phyloP scores from a whole-genome alignment of 2,888 invertebrate genomes.

The Tetrapedia diversipes region DNA sequence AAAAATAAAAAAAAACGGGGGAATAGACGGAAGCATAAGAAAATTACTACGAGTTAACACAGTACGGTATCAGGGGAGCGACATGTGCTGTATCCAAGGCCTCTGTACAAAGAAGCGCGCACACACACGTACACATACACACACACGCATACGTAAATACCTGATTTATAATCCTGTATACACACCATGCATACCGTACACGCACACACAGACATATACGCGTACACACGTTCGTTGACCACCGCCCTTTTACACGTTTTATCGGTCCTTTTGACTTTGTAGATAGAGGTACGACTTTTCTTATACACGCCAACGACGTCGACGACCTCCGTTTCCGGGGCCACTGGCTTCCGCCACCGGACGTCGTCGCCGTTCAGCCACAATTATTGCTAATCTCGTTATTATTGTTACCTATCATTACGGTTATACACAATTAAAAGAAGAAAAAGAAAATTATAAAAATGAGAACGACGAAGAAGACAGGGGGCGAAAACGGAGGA shows the following conservation, averaged over 20 bases:
- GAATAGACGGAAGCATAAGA: slow-evolving; percentile 4
- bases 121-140: not conserved
- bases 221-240: slow-evolving; percentile 60
- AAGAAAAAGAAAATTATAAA: not conserved
- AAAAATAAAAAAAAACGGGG: not conserved
- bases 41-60: slow-evolving; percentile 42
- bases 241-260: slow-evolving; percentile 74
- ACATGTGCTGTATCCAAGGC: slow-evolving; percentile 49
- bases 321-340: slow-evolving; percentile 28
- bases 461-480: not conserved
- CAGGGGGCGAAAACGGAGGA: not conserved
- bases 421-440: slow-evolving; percentile 36
- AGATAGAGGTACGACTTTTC: slow-evolving; percentile 70
- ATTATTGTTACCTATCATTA: slow-evolving; percentile 60
- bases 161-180: not conserved
- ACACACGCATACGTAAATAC: not conserved
- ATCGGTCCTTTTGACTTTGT: slow-evolving; percentile 72
- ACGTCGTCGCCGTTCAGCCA: slow-evolving; percentile 53
- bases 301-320: slow-evolving; percentile 51
- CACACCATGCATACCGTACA: not conserved
- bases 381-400: slow-evolving; percentile 67
- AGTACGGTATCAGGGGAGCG: slow-evolving; percentile 62
- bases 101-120: slow-evolving; percentile 40
- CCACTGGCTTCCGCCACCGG: slow-evolving; percentile 10
- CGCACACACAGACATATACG: slow-evolving; percentile 6